Percentiles rank a stretch among this genome's conserved stretches.
These are phyloP conservation scores for Strigops habroptila DNA, from an alignment of 2,113 vertebrate genomes.

Conservation along the genomic window DNA sequence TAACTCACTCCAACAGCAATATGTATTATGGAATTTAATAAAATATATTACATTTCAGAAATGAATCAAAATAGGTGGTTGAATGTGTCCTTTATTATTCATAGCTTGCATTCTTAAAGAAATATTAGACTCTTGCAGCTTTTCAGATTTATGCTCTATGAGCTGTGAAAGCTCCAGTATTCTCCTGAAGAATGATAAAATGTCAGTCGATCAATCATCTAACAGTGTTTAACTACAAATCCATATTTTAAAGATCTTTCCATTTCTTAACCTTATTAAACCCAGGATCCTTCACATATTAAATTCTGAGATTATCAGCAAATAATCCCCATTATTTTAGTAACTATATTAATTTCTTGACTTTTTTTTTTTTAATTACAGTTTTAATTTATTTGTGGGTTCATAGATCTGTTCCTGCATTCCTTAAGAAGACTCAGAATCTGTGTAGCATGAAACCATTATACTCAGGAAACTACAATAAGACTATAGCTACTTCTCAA, in stretches of 20 bases:
- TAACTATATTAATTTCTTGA: neutral
- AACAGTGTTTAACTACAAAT: neutral
- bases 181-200: neutral
- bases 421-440: neutral
- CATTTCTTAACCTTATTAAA: neutral
- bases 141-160: neutral
- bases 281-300: neutral
- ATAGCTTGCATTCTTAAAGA: neutral
- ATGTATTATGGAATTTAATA: neutral
- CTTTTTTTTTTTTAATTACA: neutral
- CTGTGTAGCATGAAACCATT: neutral
- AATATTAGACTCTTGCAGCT: neutral
- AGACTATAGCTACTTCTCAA: neutral
- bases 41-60: neutral
- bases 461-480: neutral
- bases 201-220: neutral
- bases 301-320: neutral
- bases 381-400: neutral
- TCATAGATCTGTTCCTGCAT: neutral
- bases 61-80: neutral
- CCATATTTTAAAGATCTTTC: neutral
- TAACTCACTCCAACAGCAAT: neutral
- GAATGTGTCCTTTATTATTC: neutral
- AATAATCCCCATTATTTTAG: neutral
- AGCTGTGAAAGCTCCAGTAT: neutral